Base-by-base conservation (phyloP, 2,888 invertebrate genomes). In the Stenolophus ochropezus region DNA sequence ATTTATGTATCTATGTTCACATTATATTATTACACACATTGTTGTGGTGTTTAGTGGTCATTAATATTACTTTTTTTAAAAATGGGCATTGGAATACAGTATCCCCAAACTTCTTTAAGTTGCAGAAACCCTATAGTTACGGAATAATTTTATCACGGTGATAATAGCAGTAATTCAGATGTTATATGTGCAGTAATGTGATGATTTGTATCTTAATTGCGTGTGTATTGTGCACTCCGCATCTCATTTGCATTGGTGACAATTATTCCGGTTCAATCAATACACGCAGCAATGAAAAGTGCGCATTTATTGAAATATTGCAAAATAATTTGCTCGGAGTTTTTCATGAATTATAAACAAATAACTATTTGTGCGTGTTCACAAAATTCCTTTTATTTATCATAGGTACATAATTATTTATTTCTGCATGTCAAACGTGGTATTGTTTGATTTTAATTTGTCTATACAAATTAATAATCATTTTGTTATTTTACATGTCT, bases 401-500 rank as follows among this genome's bases (percentile, higher is more conserved):
- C 25, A 75, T 75, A 42, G 33, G 11, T 47, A 75, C 75, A 51
- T 75, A 73, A 73, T 80, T 80, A 56, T 61, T 80, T 80, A 58
- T 53, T 73, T 73, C 69, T 73, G 42, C 71, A 73, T 73, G 73
- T 73, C 80, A 80, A 80, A 80, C 80, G 69, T 58, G 80, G 58
- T 49, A 73, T 80, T 80, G 73, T 80, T 80, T 80, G 73, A 80
- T 80, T 73, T 80, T 80, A 71, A 80, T 80, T 80, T 80, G 73
- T 80, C 56, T 80, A 80, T 73, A 80, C 80, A 80, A 80, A 80
- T 73, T 80, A 80, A 80, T 79, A 79, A 80, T 73, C 56, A 73
- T 56, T 80, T 80, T 80, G 80, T 80, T 71, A 80, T 80, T 80
- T 53, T 73, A 56, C 69, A 47, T 69, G 79, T 69, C 56, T 53